These are phyloP conservation scores for Ceraclea dissimilis DNA, from an alignment of 2,888 invertebrate species.

Conservation along the genomic window DNA sequence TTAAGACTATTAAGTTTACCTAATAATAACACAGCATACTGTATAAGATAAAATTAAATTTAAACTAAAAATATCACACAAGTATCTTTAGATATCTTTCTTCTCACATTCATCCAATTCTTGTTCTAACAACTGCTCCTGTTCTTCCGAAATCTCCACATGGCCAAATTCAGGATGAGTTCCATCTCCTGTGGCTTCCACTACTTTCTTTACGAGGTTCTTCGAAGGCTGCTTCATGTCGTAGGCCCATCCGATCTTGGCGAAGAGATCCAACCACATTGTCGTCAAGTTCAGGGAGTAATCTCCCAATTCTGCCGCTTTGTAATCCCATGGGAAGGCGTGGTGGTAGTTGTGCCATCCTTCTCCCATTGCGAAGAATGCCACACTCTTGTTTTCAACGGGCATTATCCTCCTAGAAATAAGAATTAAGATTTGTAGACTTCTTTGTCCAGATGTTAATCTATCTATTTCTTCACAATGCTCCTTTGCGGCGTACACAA, in stretches of 20 bases:
- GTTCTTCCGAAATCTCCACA: conserved; percentile 3
- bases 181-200: conserved; percentile 50
- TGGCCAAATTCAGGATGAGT: conserved; percentile 25
- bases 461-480: no score
- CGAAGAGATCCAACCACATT: conserved; percentile 59
- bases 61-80: no score
- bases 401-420: conserved; percentile 65
- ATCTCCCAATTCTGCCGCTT: conserved; percentile 74
- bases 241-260: conserved; percentile 69
- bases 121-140: background rate
- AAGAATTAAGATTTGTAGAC: conserved; percentile 11
- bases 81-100: no score
- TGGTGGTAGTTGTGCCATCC: conserved; percentile 96
- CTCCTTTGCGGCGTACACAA: no score
- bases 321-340: conserved; percentile 90
- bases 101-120: background rate
- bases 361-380: conserved; percentile 69
- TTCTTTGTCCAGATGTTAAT: no score
- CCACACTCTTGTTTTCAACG: conserved; percentile 66
- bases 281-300: conserved; percentile 62
- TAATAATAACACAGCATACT: no score
- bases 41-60: no score
- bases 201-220: conserved; percentile 44
- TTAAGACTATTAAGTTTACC: no score
- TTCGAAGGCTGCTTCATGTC: conserved; percentile 62